Conservation (phyloP, 2,797 vertebrate species). For the Platyrinchus mystaceus region DNA sequence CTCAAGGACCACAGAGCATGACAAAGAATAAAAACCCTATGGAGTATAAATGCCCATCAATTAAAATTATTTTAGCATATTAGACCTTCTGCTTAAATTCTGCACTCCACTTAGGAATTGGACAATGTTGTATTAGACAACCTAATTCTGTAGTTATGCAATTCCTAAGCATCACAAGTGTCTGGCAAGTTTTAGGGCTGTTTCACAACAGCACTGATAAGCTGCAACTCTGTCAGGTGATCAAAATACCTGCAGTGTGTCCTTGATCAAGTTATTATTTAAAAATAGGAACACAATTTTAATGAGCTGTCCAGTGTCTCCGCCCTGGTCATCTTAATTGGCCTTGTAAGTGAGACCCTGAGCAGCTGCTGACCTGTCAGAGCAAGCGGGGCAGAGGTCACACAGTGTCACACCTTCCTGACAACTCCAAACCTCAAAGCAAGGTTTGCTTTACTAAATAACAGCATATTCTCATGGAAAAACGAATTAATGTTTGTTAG, state of each 20-base stretch:
- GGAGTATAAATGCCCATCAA: neutral
- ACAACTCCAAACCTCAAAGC: neutral
- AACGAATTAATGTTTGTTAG: neutral
- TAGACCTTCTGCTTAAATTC: neutral
- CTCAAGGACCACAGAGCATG: neutral
- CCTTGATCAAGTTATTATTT: constrained; percentile 58
- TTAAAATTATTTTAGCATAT: neutral
- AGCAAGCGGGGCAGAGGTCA: neutral
- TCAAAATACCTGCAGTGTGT: constrained; percentile 4
- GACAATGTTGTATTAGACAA: neutral
- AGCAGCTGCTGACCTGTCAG: neutral
- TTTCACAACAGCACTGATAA: constrained; percentile 10
- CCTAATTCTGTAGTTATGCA: neutral
- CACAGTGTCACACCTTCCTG: neutral
- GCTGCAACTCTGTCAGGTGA: constrained; percentile 5
- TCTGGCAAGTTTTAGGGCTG: neutral
- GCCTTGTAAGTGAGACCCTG: neutral
- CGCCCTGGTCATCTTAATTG: neutral
- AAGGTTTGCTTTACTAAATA: neutral
- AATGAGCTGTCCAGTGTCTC: neutral
- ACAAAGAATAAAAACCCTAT: neutral
- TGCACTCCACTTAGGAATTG: neutral
- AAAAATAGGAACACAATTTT: neutral
- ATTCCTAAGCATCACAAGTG: neutral
- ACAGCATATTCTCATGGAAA: neutral